Evolutionary conservation across 2,113 vertebrate genomes (phyloP).

Genomic region (Etia nguti): DNA sequence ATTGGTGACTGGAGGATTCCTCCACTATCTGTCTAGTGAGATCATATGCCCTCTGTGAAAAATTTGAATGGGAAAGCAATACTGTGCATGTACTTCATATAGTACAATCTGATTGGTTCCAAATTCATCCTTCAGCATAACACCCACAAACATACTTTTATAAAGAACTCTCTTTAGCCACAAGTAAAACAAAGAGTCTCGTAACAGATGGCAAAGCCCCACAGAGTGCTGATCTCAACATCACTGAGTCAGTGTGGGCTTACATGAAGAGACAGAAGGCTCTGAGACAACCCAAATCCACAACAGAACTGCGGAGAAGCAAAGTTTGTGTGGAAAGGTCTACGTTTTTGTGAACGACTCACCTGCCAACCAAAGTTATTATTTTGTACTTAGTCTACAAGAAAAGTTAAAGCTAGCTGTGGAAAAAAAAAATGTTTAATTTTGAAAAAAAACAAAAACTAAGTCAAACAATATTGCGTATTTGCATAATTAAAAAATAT

Average conservation of each 20-base stretch:
- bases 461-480: neutral
- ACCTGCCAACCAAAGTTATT: neutral
- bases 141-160: neutral
- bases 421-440: neutral
- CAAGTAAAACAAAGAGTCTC: neutral
- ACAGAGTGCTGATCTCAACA: neutral
- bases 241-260: neutral
- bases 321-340: neutral
- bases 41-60: neutral
- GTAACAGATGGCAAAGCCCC: neutral
- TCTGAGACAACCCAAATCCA: neutral
- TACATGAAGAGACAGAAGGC: neutral
- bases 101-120: neutral
- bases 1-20: neutral
- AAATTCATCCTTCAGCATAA: neutral
- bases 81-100: neutral
- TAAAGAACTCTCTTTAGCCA: neutral
- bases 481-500: neutral
- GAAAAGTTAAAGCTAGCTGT: neutral
- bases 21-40: neutral
- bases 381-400: neutral
- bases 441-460: accelerated
- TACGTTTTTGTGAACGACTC: neutral
- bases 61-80: neutral
- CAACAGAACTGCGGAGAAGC: neutral